Percentiles rank a stretch among this genome's conserved stretches.
Evolutionary conservation across 64 coral and sea anemone species (phyloP).

Genomic region (Acropora yongei): DNA sequence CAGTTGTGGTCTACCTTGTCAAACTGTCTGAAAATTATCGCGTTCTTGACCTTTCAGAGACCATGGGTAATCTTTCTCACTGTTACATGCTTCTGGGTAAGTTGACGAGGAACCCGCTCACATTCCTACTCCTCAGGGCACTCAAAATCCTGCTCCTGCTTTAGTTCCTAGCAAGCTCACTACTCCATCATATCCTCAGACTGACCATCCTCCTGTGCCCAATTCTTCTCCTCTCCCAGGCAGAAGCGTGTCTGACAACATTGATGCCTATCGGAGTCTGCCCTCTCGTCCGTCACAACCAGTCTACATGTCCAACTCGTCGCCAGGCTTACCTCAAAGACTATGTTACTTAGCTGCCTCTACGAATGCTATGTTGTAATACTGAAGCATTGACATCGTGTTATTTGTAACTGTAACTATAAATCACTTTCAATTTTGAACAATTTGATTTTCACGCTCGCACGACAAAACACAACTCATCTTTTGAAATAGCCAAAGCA

Average conservation of each 20-base stretch:
- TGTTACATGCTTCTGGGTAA: background rate
- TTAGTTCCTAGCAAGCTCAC: background rate
- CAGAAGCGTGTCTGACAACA: background rate
- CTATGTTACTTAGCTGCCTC: background rate
- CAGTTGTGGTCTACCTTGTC: conserved; percentile 26
- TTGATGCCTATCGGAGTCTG: background rate
- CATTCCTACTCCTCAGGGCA: background rate
- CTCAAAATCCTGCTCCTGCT: background rate
- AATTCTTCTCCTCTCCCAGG: background rate
- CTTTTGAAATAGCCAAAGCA: too few species aligned
- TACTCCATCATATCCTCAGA: background rate
- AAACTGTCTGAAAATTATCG: conserved; percentile 31
- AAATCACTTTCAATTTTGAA: background rate
- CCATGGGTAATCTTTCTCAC: background rate
- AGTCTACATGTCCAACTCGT: background rate
- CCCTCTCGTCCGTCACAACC: background rate
- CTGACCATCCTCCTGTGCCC: background rate
- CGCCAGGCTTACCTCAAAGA: conserved; percentile 9
- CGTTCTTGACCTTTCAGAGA: conserved; percentile 13
- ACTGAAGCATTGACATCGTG: background rate
- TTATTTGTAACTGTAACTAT: background rate
- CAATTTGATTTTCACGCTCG: background rate
- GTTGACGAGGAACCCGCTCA: background rate
- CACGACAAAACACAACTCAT: too few species aligned
- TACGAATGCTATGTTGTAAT: background rate